phyloP scores from a whole-genome alignment of 2,113 vertebrate genomes.

The Clarias macrocephalus region DNA sequence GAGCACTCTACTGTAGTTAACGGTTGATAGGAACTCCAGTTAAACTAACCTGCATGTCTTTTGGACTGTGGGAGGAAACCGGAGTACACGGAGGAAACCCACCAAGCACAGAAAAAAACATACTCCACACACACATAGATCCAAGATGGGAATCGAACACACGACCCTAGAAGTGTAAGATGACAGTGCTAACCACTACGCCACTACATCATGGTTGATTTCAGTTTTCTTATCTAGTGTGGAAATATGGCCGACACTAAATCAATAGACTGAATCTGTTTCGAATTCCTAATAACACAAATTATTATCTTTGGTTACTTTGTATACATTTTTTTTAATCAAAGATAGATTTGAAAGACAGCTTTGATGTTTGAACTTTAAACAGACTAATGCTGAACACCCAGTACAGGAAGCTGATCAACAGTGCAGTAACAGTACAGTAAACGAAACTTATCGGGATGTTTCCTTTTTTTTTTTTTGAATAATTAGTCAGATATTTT shows the following conservation, averaged over 20 bases:
- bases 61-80: too few species aligned
- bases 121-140: too few species aligned
- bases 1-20: too few species aligned
- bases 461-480: not conserved
- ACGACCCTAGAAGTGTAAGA: too few species aligned
- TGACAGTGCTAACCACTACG: too few species aligned
- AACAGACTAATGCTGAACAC: not conserved
- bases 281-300: not conserved
- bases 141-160: too few species aligned
- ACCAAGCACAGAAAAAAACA: too few species aligned
- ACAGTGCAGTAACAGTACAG: not conserved
- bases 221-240: not conserved
- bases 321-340: not conserved
- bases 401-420: not conserved
- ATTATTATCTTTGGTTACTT: not conserved
- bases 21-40: too few species aligned
- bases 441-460: not conserved
- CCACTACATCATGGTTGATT: not conserved
- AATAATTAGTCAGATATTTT: not conserved
- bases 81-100: too few species aligned
- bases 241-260: not conserved
- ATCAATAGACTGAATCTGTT: not conserved
- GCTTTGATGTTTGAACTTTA: not conserved
- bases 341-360: not conserved
- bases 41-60: too few species aligned